phyloP scores from a whole-genome alignment of 2,888 invertebrate genomes.

The Andrena marginata region DNA sequence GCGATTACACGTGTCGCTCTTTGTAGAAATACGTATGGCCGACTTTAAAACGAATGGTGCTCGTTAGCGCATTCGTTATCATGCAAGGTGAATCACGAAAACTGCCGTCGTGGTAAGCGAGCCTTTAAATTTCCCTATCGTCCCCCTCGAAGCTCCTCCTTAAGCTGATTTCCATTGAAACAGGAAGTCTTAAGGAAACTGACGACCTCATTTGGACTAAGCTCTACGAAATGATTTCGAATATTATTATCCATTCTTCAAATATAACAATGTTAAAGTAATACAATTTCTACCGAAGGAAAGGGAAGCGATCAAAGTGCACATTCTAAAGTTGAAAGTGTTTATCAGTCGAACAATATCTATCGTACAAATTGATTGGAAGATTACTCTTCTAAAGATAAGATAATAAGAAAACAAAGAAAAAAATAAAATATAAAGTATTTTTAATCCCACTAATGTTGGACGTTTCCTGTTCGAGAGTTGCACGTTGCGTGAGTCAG shows the following conservation, averaged over 20 bases:
- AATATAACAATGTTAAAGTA: no score
- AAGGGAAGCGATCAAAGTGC: no score
- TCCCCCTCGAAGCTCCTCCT: neutral
- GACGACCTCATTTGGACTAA: neutral
- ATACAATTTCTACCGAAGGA: no score
- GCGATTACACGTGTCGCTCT: neutral
- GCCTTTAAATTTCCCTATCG: constrained; percentile 42
- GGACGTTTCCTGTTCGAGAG: neutral
- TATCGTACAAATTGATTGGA: constrained; percentile 1
- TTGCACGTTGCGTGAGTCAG: neutral
- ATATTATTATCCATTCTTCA: neutral
- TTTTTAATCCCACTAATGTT: no score
- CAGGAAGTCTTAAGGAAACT: neutral
- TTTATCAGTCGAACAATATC: neutral
- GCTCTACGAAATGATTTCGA: neutral
- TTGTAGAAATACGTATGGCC: constrained; percentile 19
- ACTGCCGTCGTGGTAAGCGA: constrained; percentile 48
- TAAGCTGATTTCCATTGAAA: constrained; percentile 14
- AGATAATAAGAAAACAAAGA: no score
- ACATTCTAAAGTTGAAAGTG: no score
- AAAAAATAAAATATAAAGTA: no score
- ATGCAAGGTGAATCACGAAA: constrained; percentile 75
- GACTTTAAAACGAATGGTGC: constrained; percentile 72
- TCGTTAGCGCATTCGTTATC: constrained; percentile 79
- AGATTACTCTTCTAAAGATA: no score